These are phyloP conservation scores for Troides oblongomaculatus DNA, from an alignment of 2,888 invertebrate species.

Conservation along the genomic window DNA sequence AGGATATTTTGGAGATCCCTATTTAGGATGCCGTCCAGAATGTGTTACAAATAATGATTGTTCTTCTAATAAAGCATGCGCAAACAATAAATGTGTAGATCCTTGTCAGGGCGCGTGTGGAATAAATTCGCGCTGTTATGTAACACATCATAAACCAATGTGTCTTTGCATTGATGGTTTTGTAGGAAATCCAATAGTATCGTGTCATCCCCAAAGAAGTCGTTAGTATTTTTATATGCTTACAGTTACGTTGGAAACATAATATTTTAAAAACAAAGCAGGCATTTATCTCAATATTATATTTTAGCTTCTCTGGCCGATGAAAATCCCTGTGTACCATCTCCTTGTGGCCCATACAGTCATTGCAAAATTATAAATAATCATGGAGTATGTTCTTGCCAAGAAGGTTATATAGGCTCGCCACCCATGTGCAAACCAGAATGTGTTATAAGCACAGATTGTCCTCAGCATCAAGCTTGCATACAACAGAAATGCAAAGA, in stretches of 20 bases:
- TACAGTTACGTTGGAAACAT: conserved; percentile 1
- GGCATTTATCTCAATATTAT: conserved; percentile 32
- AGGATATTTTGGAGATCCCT: conserved; percentile 93
- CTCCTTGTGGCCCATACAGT: conserved; percentile 89
- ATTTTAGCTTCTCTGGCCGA: conserved; percentile 70
- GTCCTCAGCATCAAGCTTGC: conserved; percentile 86
- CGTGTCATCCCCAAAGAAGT: conserved; percentile 72
- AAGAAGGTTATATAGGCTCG: conserved; percentile 85
- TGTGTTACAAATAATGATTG: conserved; percentile 92
- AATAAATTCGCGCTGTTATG: conserved; percentile 87
- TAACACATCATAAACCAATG: conserved; percentile 89
- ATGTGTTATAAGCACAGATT: conserved; percentile 88
- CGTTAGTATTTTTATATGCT: conserved; percentile 53
- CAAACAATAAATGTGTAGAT: conserved; percentile 91
- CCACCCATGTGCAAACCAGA: conserved; percentile 89
- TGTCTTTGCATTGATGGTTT: conserved; percentile 89
- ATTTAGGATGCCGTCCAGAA: conserved; percentile 91
- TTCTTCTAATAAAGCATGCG: conserved; percentile 86
- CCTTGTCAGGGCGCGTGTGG: conserved; percentile 92
- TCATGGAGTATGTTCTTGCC: conserved; percentile 89
- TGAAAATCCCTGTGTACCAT: conserved; percentile 84
- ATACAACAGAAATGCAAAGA: conserved; percentile 86
- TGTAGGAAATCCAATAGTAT: conserved; percentile 86
- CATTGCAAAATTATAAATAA: conserved; percentile 85
- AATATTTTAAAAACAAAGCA: conserved; percentile 9